Evolutionary conservation across 2,797 vertebrate genomes (phyloP).

Genomic region (Scarus forsteni): DNA sequence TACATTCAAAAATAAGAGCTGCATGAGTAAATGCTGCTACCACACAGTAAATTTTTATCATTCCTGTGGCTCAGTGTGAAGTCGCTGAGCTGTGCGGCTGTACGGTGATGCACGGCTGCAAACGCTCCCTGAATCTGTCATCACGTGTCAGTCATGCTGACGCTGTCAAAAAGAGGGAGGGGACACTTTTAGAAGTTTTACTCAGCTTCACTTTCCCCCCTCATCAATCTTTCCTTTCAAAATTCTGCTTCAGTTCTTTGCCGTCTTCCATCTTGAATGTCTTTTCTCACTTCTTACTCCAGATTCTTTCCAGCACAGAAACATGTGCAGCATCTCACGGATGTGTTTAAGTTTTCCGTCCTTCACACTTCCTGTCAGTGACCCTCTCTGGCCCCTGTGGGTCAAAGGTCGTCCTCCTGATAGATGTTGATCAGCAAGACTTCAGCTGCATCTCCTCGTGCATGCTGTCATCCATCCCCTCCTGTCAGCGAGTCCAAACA

Average conservation of each 20-base stretch:
- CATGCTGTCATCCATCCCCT: constrained; percentile 1
- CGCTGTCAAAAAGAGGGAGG: neutral
- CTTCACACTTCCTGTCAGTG: constrained; percentile 51
- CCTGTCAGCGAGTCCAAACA: constrained; percentile 28
- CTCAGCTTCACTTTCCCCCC: neutral
- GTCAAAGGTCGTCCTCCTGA: constrained; percentile 53
- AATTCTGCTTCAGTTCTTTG: too few species aligned
- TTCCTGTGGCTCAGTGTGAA: constrained; percentile 46
- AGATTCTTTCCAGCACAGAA: neutral
- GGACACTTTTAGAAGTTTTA: neutral
- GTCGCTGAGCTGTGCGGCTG: constrained; percentile 6
- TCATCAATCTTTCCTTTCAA: neutral
- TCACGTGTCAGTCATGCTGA: constrained; percentile 35
- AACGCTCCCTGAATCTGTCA: constrained; percentile 42
- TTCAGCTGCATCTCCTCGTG: constrained; percentile 4
- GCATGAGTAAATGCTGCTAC: constrained; percentile 39
- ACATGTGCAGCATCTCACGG: constrained; percentile 10
- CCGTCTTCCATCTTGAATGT: neutral
- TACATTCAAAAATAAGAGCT: constrained; percentile 15
- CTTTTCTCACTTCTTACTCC: neutral
- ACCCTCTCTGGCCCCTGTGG: constrained; percentile 12
- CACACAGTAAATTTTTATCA: constrained; percentile 48
- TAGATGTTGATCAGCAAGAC: constrained; percentile 32
- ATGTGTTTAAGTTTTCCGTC: constrained; percentile 29
- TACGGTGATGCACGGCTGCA: constrained; percentile 19